Evolutionary conservation across 1,140 invertebrate species (phyloP).

Genomic region (Carcinoscorpius rotundicauda): DNA sequence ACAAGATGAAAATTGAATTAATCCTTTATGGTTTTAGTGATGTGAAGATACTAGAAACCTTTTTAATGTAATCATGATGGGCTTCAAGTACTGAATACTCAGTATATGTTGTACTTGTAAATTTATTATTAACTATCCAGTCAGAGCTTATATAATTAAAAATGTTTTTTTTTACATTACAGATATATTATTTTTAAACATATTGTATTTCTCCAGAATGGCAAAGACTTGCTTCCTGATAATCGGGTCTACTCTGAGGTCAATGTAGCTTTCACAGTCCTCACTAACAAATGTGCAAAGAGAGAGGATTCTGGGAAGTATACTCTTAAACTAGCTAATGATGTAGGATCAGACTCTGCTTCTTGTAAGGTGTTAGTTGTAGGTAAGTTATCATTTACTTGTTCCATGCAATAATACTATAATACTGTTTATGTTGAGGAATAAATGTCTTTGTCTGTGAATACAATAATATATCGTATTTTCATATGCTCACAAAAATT

Average conservation of each 20-base stretch:
- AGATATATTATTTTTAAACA: neutral
- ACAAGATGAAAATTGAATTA: no score
- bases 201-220: conserved; percentile 41
- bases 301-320: conserved; percentile 83
- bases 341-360: conserved; percentile 73
- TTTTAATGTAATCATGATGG: no score
- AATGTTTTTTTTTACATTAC: neutral
- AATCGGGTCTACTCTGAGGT: conserved; percentile 80
- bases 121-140: neutral
- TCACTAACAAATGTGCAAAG: conserved; percentile 76
- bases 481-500: no score
- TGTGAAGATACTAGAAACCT: no score
- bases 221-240: conserved; percentile 63
- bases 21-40: no score
- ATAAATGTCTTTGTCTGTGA: no score
- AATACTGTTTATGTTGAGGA: no score
- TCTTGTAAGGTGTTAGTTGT: conserved; percentile 70
- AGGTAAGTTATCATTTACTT: conserved; percentile 35
- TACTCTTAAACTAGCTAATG: conserved; percentile 76
- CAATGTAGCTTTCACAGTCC: conserved; percentile 61
- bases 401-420: conserved; percentile 1
- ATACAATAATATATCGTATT: no score
- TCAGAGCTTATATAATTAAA: neutral
- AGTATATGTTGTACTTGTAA: neutral
- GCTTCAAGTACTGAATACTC: neutral